Percentiles rank a stretch among this genome's conserved stretches.
phyloP scores from a whole-genome alignment of 2,888 invertebrate genomes.

The Serripes groenlandicus region DNA sequence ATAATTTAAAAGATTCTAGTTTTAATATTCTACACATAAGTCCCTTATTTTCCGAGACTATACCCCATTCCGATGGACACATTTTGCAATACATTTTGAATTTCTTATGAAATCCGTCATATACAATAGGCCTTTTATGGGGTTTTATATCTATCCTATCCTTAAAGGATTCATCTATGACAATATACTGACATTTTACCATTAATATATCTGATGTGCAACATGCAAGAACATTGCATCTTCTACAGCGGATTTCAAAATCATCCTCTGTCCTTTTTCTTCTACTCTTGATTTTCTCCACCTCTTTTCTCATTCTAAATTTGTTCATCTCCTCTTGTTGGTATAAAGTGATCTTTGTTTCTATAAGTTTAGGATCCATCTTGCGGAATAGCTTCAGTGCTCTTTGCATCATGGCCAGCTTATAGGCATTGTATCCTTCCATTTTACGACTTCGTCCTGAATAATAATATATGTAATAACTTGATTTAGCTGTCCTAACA shows the following conservation, averaged over 20 bases:
- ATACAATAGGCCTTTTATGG: constrained; percentile 45
- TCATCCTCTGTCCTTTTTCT: constrained; percentile 27
- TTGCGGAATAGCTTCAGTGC: constrained; percentile 27
- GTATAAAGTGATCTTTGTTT: constrained; percentile 28
- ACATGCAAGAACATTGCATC: constrained; percentile 42
- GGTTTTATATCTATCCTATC: constrained; percentile 38
- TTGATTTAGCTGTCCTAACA: too few relatives aligned
- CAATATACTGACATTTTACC: constrained; percentile 37
- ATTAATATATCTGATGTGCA: constrained; percentile 36
- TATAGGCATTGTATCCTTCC: constrained; percentile 52
- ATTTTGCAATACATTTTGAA: constrained; percentile 57
- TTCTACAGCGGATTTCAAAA: constrained; percentile 38
- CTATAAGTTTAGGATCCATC: constrained; percentile 1
- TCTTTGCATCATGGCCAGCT: constrained; percentile 56
- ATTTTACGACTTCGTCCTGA: constrained; percentile 64
- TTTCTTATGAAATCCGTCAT: constrained; percentile 53
- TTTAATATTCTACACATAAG: constrained; percentile 39
- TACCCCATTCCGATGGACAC: constrained; percentile 59
- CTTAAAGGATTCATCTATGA: constrained; percentile 41
- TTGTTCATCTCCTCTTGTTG: constrained; percentile 48
- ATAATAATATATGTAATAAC: too few relatives aligned
- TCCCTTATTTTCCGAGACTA: constrained; percentile 37
- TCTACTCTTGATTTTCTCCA: constrained; percentile 20
- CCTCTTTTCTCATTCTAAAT: constrained; percentile 24
- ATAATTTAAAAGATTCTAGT: constrained; percentile 38